A percentile compares a stretch with the other conserved stretches of the same genome.
Evolutionary conservation across 2,113 vertebrate species (phyloP).

Genomic region (Marmota monax): DNA sequence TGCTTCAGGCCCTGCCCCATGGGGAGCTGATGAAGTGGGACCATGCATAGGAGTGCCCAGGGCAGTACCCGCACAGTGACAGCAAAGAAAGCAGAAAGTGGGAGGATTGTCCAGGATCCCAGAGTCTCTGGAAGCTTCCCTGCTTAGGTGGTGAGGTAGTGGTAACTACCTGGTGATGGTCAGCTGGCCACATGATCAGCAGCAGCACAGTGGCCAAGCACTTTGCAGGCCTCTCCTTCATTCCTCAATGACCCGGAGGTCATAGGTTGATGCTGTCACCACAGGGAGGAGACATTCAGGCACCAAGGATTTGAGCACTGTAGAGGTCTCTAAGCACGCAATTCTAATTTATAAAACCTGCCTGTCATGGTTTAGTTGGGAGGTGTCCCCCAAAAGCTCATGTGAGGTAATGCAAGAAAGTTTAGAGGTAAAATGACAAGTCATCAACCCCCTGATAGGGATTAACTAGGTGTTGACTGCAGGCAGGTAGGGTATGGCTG

Average conservation of each 20-base stretch:
- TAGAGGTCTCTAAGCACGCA: not conserved
- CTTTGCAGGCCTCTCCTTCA: fast-evolving
- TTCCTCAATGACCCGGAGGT: fast-evolving
- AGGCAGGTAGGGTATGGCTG: too few species aligned
- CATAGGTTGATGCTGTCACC: fast-evolving
- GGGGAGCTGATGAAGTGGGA: not conserved
- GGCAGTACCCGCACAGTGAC: not conserved
- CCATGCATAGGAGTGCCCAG: fast-evolving
- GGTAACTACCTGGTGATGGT: not conserved
- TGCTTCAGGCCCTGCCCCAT: not conserved
- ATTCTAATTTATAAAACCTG: not conserved
- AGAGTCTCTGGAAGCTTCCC: not conserved
- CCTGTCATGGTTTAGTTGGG: too few species aligned
- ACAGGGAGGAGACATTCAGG: fast-evolving
- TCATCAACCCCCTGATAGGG: too few species aligned
- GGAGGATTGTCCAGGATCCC: not conserved
- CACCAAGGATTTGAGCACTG: not conserved
- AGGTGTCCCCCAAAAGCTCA: too few species aligned
- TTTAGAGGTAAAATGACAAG: too few species aligned
- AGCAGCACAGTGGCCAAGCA: fast-evolving
- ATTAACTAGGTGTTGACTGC: too few species aligned
- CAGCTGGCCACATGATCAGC: too few species aligned
- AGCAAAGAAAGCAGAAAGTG: too few species aligned
- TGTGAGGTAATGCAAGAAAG: too few species aligned
- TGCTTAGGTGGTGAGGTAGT: not conserved